These are phyloP conservation scores for Prionailurus bengalensis DNA, from an alignment of 2,113 vertebrate genomes.

Conservation along the genomic window DNA sequence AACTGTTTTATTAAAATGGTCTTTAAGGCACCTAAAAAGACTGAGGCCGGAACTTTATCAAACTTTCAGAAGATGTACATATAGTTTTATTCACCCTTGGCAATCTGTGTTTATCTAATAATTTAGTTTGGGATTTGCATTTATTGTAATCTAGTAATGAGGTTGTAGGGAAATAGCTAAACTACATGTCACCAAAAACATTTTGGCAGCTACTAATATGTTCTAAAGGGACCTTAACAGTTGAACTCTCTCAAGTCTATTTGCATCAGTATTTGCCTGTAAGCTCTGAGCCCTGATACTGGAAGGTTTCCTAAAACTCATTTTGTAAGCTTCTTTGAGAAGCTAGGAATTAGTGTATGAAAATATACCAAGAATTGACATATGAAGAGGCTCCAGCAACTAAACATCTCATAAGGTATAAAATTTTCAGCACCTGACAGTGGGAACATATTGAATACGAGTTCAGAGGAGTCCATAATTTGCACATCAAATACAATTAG, in stretches of 20 bases:
- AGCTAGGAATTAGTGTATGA: background rate
- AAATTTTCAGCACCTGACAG: background rate
- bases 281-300: background rate
- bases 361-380: background rate
- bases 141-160: background rate
- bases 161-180: background rate
- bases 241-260: background rate
- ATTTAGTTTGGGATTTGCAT: background rate
- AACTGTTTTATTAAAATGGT: background rate
- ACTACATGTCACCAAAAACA: background rate
- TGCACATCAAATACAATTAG: background rate
- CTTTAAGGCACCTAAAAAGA: background rate
- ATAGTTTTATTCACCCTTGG: background rate
- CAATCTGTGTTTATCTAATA: background rate
- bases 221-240: background rate
- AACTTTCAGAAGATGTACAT: background rate
- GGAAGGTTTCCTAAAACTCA: background rate
- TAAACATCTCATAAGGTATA: background rate
- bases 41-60: background rate
- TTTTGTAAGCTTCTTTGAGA: background rate
- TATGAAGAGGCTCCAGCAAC: background rate
- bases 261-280: background rate
- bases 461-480: background rate
- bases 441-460: rapidly evolving
- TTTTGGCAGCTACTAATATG: background rate